These are phyloP conservation scores for Lycopodina hypogea DNA, from an alignment of 37 sponge, comb jelly and placozoan species.

Conservation along the genomic window DNA sequence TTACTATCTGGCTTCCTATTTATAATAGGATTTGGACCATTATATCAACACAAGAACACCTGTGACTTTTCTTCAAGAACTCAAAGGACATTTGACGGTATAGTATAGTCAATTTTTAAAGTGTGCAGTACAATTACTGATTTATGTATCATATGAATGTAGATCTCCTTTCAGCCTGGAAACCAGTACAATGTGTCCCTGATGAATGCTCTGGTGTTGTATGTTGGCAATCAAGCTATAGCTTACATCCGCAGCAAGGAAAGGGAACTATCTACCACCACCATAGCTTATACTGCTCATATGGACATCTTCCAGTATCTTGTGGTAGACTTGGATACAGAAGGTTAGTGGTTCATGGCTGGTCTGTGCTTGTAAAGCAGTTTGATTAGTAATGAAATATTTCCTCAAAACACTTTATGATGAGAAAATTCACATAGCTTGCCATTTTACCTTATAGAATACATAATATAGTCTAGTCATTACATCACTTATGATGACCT, in stretches of 20 bases:
- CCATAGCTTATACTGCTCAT: slow-evolving; percentile 92
- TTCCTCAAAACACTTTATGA: too few species aligned
- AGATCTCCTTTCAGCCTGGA: slow-evolving; percentile 79
- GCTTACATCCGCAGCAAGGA: slow-evolving; percentile 75
- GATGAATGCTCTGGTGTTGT: slow-evolving; percentile 94
- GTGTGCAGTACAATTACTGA: not conserved
- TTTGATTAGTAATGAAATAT: too few species aligned
- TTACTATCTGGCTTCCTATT: too few species aligned
- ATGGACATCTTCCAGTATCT: slow-evolving; percentile 96
- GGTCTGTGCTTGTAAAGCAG: not conserved
- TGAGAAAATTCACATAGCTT: not conserved
- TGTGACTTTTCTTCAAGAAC: slow-evolving; percentile 88
- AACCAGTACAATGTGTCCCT: slow-evolving; percentile 92
- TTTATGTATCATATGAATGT: not conserved
- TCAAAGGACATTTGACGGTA: slow-evolving; percentile 66
- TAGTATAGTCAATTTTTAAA: not conserved
- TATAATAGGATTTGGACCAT: slow-evolving; percentile 86
- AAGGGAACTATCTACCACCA: slow-evolving; percentile 71
- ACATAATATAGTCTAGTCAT: not conserved
- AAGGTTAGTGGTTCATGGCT: slow-evolving; percentile 65
- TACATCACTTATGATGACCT: too few species aligned
- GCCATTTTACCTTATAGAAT: too few species aligned
- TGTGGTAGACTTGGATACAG: slow-evolving; percentile 92
- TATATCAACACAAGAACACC: slow-evolving; percentile 84
- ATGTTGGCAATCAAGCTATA: slow-evolving; percentile 95